These are phyloP conservation scores for Odiellus spinosus DNA, from an alignment of 2,888 invertebrate species.

Conservation along the genomic window DNA sequence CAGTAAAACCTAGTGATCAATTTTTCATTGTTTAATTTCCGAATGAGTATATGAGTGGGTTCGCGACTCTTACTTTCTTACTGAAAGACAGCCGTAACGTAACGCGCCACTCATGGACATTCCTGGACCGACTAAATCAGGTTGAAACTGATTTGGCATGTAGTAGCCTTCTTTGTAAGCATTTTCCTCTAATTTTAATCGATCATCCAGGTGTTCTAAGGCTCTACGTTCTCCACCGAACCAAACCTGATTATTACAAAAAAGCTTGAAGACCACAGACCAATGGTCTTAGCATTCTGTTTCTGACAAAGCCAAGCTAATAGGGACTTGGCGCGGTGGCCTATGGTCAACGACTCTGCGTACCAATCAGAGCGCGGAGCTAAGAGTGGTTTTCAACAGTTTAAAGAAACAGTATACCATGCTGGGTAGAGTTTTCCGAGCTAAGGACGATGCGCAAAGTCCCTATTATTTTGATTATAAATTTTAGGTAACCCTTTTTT, in stretches of 20 bases:
- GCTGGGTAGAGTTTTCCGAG: no score
- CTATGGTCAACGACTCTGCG: no score
- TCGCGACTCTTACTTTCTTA: slow-evolving; percentile 35
- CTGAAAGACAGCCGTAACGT: slow-evolving; percentile 53
- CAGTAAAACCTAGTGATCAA: slow-evolving; percentile 42
- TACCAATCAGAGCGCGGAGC: no score
- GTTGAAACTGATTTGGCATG: slow-evolving; percentile 50
- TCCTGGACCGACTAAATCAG: slow-evolving; percentile 48
- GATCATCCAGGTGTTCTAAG: slow-evolving; percentile 39
- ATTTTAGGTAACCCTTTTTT: slow-evolving; percentile 11
- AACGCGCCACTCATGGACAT: slow-evolving; percentile 53
- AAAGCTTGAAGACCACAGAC: background rate
- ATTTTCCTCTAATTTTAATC: slow-evolving; percentile 36
- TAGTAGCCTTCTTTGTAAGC: slow-evolving; percentile 40
- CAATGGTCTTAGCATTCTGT: no score
- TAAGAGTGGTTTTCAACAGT: no score
- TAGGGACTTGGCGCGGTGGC: background rate
- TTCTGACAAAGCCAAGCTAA: no score
- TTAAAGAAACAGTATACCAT: no score
- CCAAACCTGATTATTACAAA: slow-evolving; percentile 29
- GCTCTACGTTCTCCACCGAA: slow-evolving; percentile 50
- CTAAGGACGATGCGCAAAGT: no score
- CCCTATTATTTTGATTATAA: no score
- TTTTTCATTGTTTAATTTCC: background rate
- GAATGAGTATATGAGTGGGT: no score